phyloP scores from a whole-genome alignment of 2,797 vertebrate species.

The Danionella dracula region DNA sequence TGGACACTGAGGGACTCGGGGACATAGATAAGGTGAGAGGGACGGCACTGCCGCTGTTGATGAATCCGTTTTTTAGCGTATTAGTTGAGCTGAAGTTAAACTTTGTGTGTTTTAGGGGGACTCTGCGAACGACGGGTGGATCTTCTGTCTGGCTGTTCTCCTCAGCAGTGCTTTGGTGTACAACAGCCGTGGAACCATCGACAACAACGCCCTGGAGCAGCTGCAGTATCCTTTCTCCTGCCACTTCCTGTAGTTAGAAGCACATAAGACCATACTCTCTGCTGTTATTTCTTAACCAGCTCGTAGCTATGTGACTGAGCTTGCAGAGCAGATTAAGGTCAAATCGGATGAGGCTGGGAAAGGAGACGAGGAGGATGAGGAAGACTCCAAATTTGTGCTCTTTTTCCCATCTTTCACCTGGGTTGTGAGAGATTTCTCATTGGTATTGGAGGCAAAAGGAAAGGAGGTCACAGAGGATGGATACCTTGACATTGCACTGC shows the following conservation, averaged over 20 bases:
- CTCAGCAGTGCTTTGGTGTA: constrained; percentile 58
- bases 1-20: constrained; percentile 65
- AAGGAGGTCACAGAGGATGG: constrained; percentile 32
- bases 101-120: constrained; percentile 50
- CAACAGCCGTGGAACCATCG: constrained; percentile 56
- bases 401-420: constrained; percentile 55
- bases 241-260: background rate
- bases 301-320: constrained; percentile 46
- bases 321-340: constrained; percentile 52
- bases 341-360: constrained; percentile 15
- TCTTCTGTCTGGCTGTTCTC: constrained; percentile 54
- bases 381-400: constrained; percentile 42
- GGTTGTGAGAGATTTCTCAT: constrained; percentile 49
- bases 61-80: no score
- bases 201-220: constrained; percentile 52
- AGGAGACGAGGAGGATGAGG: constrained; percentile 28
- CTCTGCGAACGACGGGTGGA: constrained; percentile 52
- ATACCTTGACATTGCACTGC: constrained; percentile 50
- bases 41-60: background rate
- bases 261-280: no score
- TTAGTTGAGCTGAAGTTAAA: background rate
- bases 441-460: constrained; percentile 38
- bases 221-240: constrained; percentile 54
- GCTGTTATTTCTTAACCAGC: constrained; percentile 32
- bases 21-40: constrained; percentile 52